Evolutionary conservation across 2,113 vertebrate species (phyloP), one percentile per base, ranked within the genome.

Genomic region (Nesogale talazaci): DNA sequence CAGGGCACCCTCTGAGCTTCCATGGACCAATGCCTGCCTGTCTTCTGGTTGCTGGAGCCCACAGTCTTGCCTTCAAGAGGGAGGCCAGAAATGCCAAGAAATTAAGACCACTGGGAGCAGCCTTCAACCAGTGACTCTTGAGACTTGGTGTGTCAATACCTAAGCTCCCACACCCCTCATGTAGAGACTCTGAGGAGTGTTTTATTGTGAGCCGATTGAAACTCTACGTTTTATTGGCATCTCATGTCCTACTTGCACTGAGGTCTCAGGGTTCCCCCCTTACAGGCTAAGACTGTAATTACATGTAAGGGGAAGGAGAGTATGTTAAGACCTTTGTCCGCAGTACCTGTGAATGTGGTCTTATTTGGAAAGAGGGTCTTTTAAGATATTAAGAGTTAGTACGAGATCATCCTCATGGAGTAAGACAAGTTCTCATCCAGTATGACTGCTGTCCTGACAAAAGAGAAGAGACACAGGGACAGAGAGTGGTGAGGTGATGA

Each of bases 91-190:
- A 85, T 27, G 12, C 31, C 57, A 31, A 59, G 85, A 79, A 70
- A 75, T 74, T 46, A 72, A 84, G 36, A 56, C 38, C 42, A 46
- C 12, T 40, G 22, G 20, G 46, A 77, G 22, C 38, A 57, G 3
- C 46, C 38, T 20, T 70, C 63, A 3, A 22, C 1, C 4, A n/a
- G 69, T 20, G 56, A 76, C 34, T 65, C 40, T 6, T 0, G 63
- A 63, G 31, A 65, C 17, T 27, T 5, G 77, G 42, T 6, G 1
- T 36, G 6, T 29, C 7, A 52, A 46, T 4, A 31, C 34, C 61
- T 17, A 15, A 34, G 59, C 40, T 12, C 29, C 38, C 34, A 80
- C 23, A 0, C 14, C 19, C 3, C 7, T 25, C 0, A 0, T 0
- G 20, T 19, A 27, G 59, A 9, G 29, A 40, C 38, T 25, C 40